phyloP scores from a whole-genome alignment of 2,888 invertebrate genomes.

The Diarsia rubi region DNA sequence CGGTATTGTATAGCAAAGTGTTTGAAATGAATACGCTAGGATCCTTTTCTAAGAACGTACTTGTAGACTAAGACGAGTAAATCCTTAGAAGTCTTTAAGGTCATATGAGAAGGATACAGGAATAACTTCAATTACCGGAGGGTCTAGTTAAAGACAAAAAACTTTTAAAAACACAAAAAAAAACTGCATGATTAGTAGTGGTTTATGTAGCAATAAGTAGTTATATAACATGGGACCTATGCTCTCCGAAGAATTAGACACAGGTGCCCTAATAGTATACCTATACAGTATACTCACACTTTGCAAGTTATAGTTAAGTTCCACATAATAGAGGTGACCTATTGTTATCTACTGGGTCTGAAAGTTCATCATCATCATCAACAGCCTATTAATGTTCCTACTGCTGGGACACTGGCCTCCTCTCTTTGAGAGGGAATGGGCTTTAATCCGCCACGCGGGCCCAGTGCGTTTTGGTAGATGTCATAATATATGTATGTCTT shows the following conservation, averaged over 20 bases:
- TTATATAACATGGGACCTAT: not conserved
- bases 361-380: too few species aligned
- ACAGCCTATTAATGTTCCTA: too few species aligned
- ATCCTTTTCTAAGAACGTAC: not conserved
- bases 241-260: not conserved
- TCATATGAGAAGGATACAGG: not conserved
- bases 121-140: not conserved
- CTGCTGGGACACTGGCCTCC: too few species aligned
- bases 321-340: not conserved
- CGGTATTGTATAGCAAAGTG: slow-evolving; percentile 23
- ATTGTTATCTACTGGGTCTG: not conserved
- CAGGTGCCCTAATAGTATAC: not conserved
- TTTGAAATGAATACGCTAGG: slow-evolving; percentile 11
- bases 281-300: not conserved
- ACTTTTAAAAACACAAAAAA: not conserved
- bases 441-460: too few species aligned
- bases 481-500: too few species aligned
- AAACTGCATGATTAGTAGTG: not conserved
- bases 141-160: not conserved
- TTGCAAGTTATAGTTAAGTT: not conserved
- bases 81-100: not conserved
- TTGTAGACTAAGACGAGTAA: not conserved
- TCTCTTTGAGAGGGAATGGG: too few species aligned
- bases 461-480: too few species aligned
- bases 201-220: not conserved